Base-by-base conservation (phyloP, 2,797 vertebrate genomes). In the Decapterus maruadsi region DNA sequence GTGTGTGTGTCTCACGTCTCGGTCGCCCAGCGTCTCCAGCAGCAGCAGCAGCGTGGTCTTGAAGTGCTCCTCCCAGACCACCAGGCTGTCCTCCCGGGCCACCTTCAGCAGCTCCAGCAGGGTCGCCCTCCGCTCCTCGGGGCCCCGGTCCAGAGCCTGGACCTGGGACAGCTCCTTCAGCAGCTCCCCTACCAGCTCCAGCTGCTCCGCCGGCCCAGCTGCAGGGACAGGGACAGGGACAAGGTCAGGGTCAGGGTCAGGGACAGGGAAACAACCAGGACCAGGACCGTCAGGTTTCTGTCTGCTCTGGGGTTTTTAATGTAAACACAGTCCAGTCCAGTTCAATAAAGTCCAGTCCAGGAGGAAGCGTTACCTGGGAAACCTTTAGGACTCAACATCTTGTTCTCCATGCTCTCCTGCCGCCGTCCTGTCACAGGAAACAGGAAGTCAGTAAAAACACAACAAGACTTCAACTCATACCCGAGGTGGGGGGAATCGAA, bases 61-160 rank as follows among this genome's bases (percentile, higher is more conserved):
- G 92, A 99, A 99, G 90, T 99, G 98, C 46, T 99, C 98, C 70
- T 99, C 98, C 98, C 98, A 99, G 43, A 98, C 96, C 11, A 94
- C 94, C 1, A 96, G 91, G 85, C 96, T 96, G 93, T 99, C 98
- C 62, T 98, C 97, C 2, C 98, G 92, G 0, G 97, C 97, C 86
- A 98, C 96, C 91, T 98, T 98, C 22, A 99, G 92, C 76, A 99
- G 92, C 89, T 99, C 97, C 90, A 98, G 93, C 73, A 99, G 94
- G 46, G 97, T 97, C 0, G 93, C 95, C 60, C 97, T 96, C 2
- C 97, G 90, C 82, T 99, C 97, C 86, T 99, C 98, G 1, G 97
- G 95, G 0, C 84, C 81, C 12, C 96, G 94, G 72, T 98, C 97
- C 0, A 95, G 96, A 62, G 95, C 76, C 58, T 82, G 96, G 80